Conservation (phyloP, 2,113 vertebrate species). For the Thermophis baileyi region DNA sequence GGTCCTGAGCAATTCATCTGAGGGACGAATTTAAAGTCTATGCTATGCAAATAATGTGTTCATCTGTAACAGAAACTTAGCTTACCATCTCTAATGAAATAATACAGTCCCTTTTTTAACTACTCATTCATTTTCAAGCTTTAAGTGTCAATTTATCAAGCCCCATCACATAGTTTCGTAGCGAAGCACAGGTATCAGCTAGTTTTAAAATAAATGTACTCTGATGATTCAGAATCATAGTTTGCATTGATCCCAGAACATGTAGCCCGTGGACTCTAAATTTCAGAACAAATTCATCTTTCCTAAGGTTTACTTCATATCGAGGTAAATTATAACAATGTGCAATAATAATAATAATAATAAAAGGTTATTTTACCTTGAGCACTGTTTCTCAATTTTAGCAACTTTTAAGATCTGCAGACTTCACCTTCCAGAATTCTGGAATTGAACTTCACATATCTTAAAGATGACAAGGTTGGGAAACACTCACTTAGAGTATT, state of each 20-base stretch:
- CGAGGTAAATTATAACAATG: not conserved
- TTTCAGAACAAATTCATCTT: not conserved
- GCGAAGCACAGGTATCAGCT: no score
- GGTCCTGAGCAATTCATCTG: no score
- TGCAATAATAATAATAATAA: not conserved
- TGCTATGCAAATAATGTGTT: no score
- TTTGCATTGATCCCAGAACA: not conserved
- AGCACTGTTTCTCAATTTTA: not conserved
- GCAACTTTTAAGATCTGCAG: not conserved
- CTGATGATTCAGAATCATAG: not conserved
- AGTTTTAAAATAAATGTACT: not conserved
- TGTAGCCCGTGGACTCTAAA: not conserved
- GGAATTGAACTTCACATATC: not conserved
- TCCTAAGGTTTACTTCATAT: not conserved
- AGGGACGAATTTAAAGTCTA: no score
- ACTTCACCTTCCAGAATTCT: not conserved
- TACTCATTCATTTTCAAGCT: no score
- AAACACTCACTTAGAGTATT: not conserved
- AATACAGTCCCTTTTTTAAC: no score
- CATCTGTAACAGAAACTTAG: no score
- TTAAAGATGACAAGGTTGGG: not conserved
- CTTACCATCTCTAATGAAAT: no score
- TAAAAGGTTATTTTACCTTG: not conserved
- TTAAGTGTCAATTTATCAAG: no score
- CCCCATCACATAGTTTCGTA: no score